These are phyloP conservation scores for Malaclemys terrapin DNA, from an alignment of 2,113 vertebrate genomes.

Conservation along the genomic window DNA sequence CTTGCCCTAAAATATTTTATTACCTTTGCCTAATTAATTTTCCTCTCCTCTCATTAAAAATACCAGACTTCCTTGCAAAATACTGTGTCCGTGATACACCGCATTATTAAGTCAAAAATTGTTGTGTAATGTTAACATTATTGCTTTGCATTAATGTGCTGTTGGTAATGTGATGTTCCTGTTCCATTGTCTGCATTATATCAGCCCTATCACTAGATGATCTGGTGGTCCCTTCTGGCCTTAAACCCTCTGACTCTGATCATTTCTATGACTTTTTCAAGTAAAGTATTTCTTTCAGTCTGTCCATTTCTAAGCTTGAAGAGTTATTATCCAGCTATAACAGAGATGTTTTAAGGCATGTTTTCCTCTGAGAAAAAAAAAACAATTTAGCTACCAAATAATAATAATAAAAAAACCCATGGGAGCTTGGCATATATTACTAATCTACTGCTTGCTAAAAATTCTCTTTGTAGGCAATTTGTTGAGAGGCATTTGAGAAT, in stretches of 20 bases:
- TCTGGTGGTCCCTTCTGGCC: not conserved
- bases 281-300: not conserved
- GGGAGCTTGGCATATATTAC: conserved; percentile 46
- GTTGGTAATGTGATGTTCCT: not conserved
- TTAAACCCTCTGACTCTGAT: not conserved
- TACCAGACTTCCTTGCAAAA: not conserved
- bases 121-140: not conserved
- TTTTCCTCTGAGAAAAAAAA: not conserved
- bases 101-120: not conserved
- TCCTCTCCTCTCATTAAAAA: rapidly evolving
- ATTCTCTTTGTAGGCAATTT: conserved; percentile 70
- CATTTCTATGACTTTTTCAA: not conserved
- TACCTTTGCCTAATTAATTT: not conserved
- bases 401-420: conserved; percentile 17
- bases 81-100: not conserved
- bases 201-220: not conserved
- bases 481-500: conserved; percentile 64
- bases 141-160: not conserved
- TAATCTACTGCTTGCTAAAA: conserved; percentile 52
- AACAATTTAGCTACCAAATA: conserved; percentile 15
- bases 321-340: not conserved
- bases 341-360: not conserved
- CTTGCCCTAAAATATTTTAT: not conserved
- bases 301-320: not conserved
- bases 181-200: not conserved